Conservation (phyloP, 1,140 invertebrate species). For the Capitella teleta region DNA sequence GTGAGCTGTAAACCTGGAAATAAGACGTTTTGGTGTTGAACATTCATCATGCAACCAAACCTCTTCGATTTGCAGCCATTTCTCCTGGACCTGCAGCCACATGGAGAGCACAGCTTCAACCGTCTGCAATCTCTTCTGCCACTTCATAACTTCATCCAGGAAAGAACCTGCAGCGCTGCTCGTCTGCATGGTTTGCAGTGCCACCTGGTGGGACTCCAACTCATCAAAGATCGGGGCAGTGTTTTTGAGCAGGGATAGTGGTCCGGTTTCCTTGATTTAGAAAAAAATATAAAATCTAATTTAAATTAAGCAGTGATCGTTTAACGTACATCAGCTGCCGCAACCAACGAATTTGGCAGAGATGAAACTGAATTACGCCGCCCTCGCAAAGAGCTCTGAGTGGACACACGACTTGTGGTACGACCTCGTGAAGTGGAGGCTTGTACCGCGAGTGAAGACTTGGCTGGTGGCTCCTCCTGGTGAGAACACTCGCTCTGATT, state of each 20-base stretch:
- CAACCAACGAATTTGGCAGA: slow-evolving; percentile 31
- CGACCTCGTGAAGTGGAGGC: no score
- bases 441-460: no score
- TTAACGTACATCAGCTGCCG: slow-evolving; percentile 27
- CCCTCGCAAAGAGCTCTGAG: slow-evolving; percentile 29
- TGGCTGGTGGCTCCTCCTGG: slow-evolving; percentile 12
- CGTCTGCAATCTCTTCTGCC: slow-evolving; percentile 39
- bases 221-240: slow-evolving; percentile 39
- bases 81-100: slow-evolving; percentile 40
- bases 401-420: slow-evolving; percentile 31
- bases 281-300: neutral
- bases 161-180: slow-evolving; percentile 39
- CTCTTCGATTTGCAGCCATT: slow-evolving; percentile 39
- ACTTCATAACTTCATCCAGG: slow-evolving; percentile 40
- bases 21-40: neutral
- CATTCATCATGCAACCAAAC: slow-evolving; percentile 14
- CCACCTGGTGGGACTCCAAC: slow-evolving; percentile 38
- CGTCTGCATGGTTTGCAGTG: slow-evolving; percentile 35
- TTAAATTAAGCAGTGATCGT: no score
- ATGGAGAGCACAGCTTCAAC: slow-evolving; percentile 36
- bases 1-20: slow-evolving; percentile 26
- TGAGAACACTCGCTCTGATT: slow-evolving; percentile 22
- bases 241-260: slow-evolving; percentile 26
- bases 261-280: slow-evolving; percentile 21
- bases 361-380: no score